phyloP scores from a whole-genome alignment of 2,113 vertebrate species.

The Callipepla squamata region DNA sequence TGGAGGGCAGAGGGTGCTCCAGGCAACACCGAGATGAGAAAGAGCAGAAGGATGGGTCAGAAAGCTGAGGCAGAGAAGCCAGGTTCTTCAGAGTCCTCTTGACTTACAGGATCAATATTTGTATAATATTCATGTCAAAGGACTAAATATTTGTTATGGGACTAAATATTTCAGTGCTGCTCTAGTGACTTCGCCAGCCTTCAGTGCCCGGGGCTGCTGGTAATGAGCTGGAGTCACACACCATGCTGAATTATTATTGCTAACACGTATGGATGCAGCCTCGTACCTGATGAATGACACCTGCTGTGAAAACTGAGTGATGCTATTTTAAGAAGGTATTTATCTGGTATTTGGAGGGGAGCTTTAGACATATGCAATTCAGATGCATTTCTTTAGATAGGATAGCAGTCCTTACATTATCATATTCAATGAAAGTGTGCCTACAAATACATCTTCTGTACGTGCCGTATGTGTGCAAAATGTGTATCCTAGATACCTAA shows the following conservation, averaged over 20 bases:
- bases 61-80: neutral
- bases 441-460: neutral
- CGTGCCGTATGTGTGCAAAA: neutral
- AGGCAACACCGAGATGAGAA: rapidly evolving
- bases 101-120: slow-evolving; percentile 29
- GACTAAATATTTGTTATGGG: slow-evolving; percentile 57
- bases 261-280: slow-evolving; percentile 47
- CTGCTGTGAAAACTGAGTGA: slow-evolving; percentile 45
- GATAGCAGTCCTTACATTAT: slow-evolving; percentile 37
- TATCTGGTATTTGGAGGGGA: slow-evolving; percentile 59
- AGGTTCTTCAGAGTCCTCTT: neutral
- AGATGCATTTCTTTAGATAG: slow-evolving; percentile 33
- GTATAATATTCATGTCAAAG: slow-evolving; percentile 7
- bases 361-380: slow-evolving; percentile 18
- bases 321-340: slow-evolving; percentile 58
- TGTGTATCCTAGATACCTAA: slow-evolving; percentile 62
- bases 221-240: slow-evolving; percentile 55
- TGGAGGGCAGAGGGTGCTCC: neutral
- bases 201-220: slow-evolving; percentile 11
- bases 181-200: slow-evolving; percentile 17
- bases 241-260: slow-evolving; percentile 52
- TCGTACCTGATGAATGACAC: slow-evolving; percentile 66
- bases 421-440: slow-evolving; percentile 40
- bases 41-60: neutral
- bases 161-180: slow-evolving; percentile 37